Base-by-base conservation (phyloP, 2,888 invertebrate genomes). In the Phragmatobia fuliginosa region DNA sequence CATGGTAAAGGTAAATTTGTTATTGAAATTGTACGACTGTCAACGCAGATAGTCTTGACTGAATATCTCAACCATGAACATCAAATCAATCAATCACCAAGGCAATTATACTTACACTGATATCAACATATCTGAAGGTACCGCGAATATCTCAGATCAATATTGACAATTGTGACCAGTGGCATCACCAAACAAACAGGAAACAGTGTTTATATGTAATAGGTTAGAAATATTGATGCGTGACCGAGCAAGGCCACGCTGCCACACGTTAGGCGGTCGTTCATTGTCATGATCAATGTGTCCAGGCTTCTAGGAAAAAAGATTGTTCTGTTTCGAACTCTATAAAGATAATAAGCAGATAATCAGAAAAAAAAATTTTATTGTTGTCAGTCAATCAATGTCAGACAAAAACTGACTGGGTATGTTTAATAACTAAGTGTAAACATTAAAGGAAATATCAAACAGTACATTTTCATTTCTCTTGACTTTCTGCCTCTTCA, bases 371-470 rank as follows among this genome's bases (percentile, higher is more conserved):
- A n/a, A n/a, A n/a, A n/a, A n/a, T n/a, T n/a, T n/a, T n/a, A n/a
- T n/a, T n/a, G n/a, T n/a, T n/a, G n/a, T n/a, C n/a, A n/a, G n/a
- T n/a, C n/a, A n/a, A n/a, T n/a, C n/a, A n/a, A n/a, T n/a, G n/a
- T n/a, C n/a, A n/a, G n/a, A n/a, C n/a, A n/a, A n/a, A n/a, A n/a
- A n/a, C n/a, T n/a, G n/a, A 73, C 68, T 67, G 73, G 68, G 58
- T 81, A 66, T 49, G 64, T 71, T 68, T 71, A 68, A 68, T 62
- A 66, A 62, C 36, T 52, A 60, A 49, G 71, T 77, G 69, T 72
- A 74, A 81, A 76, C 78, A 72, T 61, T 52, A n/a, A 38, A 59
- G n/a, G 65, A 62, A 75, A 69, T 69, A 60, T 72, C 41, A 59
- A 65, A 62, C 60, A 68, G 16, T 71, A 41, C 2, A 36, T 60